Base-by-base conservation (phyloP, 2,113 vertebrate species). In the Polyodon spathula region DNA sequence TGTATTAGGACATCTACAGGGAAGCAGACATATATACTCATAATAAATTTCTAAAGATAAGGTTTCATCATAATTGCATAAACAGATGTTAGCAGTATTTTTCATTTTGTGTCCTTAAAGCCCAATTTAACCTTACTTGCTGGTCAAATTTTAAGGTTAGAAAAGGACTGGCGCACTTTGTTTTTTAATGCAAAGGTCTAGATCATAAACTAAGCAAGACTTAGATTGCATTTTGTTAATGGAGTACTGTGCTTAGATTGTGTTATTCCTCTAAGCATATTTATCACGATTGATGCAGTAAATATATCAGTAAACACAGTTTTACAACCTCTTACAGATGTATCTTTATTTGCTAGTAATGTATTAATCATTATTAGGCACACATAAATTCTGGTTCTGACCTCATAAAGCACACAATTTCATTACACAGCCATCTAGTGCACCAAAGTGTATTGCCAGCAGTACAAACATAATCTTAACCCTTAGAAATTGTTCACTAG, bases 141-240 rank as follows among this genome's bases (percentile, higher is more conserved):
- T 61, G 54, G 59, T 67, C 61, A 50, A 17, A 8, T 42, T 46
- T 39, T 40, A 59, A 66, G 70, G 78, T 77, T 72, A 71, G 70
- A 50, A 11, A 52, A 56, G 65, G 72, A 77, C 63, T 56, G 67
- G 73, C 68, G 66, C 59, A 60, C 52, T 63, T 67, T 54, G 58
- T 62, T 68, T 68, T 64, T 54, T 54, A 61, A 63, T 61, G 38
- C 37, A 57, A 59, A 68, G 68, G 62, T 61, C 62, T 62, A 37
- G 16, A 59, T 51, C 52, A 48, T 59, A 48, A 62, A 56, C 63
- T 68, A 70, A 70, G 42, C 40, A 71, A 81, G 79, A 83, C 84
- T 65, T 70, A n/a, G 67, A 62, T 73, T 75, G 74, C 78, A 82
- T 82, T 79, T 79, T 72, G 71, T 73, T 81, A 78, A 78, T 80